Percentiles rank a stretch among this genome's conserved stretches.
Evolutionary conservation across 2,113 vertebrate species (phyloP).

Genomic region (Gymnorhina tibicen): DNA sequence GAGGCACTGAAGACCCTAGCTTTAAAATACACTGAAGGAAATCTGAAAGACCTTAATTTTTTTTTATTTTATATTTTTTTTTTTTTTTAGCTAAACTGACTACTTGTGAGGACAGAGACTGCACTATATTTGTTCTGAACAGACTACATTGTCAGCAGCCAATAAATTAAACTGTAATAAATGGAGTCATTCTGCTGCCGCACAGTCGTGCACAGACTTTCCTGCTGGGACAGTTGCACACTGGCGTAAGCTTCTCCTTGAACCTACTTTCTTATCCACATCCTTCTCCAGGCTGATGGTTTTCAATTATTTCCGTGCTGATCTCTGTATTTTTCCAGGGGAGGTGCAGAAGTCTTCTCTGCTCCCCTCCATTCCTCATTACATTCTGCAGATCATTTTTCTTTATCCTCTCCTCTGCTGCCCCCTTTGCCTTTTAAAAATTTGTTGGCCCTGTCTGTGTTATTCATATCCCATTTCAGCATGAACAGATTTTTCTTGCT

Average conservation of each 20-base stretch:
- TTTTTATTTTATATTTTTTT: too few relatives aligned
- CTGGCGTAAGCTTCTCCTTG: neutral
- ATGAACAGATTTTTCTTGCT: neutral
- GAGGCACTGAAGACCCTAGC: neutral
- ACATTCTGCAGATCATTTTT: neutral
- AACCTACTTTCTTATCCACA: neutral
- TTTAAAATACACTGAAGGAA: neutral
- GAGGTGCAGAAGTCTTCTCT: neutral
- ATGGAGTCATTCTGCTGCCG: neutral
- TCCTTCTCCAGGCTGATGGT: slow-evolving; percentile 5
- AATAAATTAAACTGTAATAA: slow-evolving; percentile 23
- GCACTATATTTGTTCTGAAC: slow-evolving; percentile 8
- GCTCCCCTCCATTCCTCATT: neutral
- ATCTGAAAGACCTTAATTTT: neutral
- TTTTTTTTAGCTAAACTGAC: neutral
- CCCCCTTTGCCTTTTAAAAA: neutral
- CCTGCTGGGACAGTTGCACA: neutral
- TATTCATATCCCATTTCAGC: neutral
- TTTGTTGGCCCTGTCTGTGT: neutral
- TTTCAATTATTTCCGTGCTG: neutral
- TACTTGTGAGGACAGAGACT: neutral
- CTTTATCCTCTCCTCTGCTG: neutral
- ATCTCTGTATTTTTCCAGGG: neutral
- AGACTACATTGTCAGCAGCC: neutral
- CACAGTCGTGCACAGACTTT: neutral